These are phyloP conservation scores for Columba janthina DNA, from an alignment of 2,113 vertebrate genomes.

Conservation along the genomic window DNA sequence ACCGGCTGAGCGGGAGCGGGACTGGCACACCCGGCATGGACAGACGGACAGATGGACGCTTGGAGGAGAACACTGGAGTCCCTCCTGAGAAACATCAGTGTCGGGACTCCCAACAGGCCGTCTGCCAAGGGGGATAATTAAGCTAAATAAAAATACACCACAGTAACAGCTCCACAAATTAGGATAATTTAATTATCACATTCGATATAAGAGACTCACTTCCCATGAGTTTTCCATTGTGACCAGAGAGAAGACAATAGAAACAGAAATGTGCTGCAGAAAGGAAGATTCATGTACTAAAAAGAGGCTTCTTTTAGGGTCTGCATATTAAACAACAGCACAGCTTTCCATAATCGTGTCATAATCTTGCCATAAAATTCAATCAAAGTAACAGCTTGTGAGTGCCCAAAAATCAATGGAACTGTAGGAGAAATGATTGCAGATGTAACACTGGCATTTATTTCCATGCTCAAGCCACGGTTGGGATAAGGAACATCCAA, in stretches of 20 bases:
- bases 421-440: slow-evolving; percentile 5
- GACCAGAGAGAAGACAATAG: slow-evolving; percentile 45
- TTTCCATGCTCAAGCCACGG: not conserved
- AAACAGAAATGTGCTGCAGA: slow-evolving; percentile 7
- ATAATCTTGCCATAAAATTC: slow-evolving; percentile 62
- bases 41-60: slow-evolving; percentile 24
- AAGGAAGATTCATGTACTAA: slow-evolving; percentile 21
- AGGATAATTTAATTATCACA: slow-evolving; percentile 67
- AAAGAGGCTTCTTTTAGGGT: slow-evolving; percentile 21
- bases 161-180: slow-evolving; percentile 60
- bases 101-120: slow-evolving; percentile 55
- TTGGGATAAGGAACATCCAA: not conserved
- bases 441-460: not conserved
- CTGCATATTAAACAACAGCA: slow-evolving; percentile 35
- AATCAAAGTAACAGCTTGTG: slow-evolving; percentile 62
- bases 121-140: slow-evolving; percentile 64
- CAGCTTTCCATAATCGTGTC: slow-evolving; percentile 33
- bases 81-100: slow-evolving; percentile 45
- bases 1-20: fast-evolving
- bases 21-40: not conserved
- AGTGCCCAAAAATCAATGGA: slow-evolving; percentile 50
- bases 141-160: slow-evolving; percentile 60
- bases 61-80: slow-evolving; percentile 38
- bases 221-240: slow-evolving; percentile 51
- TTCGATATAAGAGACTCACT: slow-evolving; percentile 42